phyloP scores from a whole-genome alignment of 2,113 vertebrate genomes.

The Psilopsiagon aymara region DNA sequence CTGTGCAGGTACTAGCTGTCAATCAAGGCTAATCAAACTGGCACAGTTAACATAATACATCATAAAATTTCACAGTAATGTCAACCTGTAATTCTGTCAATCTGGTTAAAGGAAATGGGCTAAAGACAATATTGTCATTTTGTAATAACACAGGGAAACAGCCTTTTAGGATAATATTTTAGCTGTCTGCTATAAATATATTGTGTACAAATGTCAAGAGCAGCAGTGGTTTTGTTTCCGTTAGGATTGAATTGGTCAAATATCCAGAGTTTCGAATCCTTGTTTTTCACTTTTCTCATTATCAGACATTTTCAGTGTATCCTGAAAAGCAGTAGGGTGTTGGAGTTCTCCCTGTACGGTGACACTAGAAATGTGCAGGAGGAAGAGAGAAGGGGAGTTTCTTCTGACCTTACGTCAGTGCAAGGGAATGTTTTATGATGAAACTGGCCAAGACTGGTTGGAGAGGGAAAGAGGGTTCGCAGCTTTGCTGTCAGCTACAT shows the following conservation, averaged over 20 bases:
- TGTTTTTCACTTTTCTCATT: neutral
- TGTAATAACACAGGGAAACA: conserved; percentile 71
- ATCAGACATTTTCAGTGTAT: neutral
- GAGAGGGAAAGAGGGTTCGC: neutral
- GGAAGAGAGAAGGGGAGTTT: neutral
- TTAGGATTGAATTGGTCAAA: neutral
- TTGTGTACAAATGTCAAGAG: neutral
- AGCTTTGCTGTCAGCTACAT: neutral
- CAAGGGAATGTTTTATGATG: neutral
- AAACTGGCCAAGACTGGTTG: neutral
- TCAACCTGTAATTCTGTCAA: conserved; percentile 83
- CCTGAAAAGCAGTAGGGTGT: neutral
- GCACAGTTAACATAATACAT: conserved; percentile 80
- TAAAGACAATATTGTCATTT: conserved; percentile 79
- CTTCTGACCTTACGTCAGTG: neutral
- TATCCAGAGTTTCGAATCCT: neutral
- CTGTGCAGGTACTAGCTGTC: conserved; percentile 78
- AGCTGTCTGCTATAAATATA: conserved; percentile 21
- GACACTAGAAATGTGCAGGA: neutral
- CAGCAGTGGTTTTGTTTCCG: neutral
- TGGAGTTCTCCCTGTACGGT: neutral
- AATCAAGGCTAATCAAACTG: conserved; percentile 84
- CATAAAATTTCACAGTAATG: conserved; percentile 83
- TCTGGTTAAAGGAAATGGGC: conserved; percentile 76
- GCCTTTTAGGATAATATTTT: conserved; percentile 63